phyloP scores from a whole-genome alignment of 2,113 vertebrate species.

The Phalacrocorax pelagicus region DNA sequence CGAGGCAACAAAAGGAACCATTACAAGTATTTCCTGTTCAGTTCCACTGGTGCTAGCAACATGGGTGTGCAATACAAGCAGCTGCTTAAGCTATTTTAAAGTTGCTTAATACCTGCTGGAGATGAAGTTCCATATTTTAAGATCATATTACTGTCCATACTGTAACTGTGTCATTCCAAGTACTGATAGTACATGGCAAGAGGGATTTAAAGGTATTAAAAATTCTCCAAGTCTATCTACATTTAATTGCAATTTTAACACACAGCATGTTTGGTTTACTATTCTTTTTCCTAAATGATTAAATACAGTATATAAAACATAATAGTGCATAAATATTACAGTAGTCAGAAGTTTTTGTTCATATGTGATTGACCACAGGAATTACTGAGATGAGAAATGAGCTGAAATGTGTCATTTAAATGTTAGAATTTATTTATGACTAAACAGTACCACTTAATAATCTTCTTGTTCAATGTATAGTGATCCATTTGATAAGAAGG shows the following conservation, averaged over 20 bases:
- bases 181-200: background rate
- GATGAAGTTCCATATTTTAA: background rate
- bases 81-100: background rate
- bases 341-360: background rate
- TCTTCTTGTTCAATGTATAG: background rate
- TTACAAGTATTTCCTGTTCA: background rate
- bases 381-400: background rate
- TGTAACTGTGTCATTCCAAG: background rate
- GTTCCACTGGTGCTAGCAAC: background rate
- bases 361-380: background rate
- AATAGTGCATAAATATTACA: background rate
- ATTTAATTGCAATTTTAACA: background rate
- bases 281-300: background rate
- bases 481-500: background rate
- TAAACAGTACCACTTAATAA: background rate
- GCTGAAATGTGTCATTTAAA: background rate
- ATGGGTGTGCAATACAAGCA: background rate
- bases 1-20: background rate
- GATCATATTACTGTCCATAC: background rate
- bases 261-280: background rate
- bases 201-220: background rate
- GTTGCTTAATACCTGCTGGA: background rate
- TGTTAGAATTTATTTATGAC: background rate
- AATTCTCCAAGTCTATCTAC: background rate
- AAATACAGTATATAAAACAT: background rate